These are phyloP conservation scores for Clusia tigrina DNA, from an alignment of 2,888 invertebrate genomes.

Conservation along the genomic window DNA sequence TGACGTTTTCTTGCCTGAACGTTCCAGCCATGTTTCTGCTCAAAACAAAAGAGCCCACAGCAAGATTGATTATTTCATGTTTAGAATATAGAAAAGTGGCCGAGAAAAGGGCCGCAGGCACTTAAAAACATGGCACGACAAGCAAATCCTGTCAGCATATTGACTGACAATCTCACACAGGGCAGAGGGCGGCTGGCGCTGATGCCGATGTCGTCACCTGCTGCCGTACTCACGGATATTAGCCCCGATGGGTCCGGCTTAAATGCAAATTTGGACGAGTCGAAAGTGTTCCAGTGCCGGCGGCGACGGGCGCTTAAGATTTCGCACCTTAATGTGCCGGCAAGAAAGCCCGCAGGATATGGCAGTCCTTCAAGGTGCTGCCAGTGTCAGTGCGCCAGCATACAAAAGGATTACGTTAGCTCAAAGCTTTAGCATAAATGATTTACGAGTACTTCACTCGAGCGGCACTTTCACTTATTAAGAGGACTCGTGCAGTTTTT, in stretches of 20 bases:
- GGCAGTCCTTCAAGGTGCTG: not conserved
- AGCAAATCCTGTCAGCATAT: slow-evolving; percentile 26
- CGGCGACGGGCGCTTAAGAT: not conserved
- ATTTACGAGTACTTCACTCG: not conserved
- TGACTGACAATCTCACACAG: slow-evolving; percentile 18
- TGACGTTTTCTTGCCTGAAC: not conserved
- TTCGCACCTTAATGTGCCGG: not conserved
- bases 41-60: slow-evolving; percentile 56
- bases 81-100: slow-evolving; percentile 5
- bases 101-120: slow-evolving; percentile 13
- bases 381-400: not conserved
- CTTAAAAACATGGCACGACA: slow-evolving; percentile 21
- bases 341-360: not conserved
- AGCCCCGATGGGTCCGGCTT: slow-evolving; percentile 29
- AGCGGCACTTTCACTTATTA: not conserved
- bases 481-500: not conserved
- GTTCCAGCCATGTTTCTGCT: slow-evolving; percentile 37
- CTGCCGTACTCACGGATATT: slow-evolving; percentile 54
- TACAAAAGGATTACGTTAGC: not conserved
- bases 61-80: slow-evolving; percentile 61
- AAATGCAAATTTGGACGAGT: not conserved
- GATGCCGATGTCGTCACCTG: slow-evolving; percentile 43
- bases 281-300: not conserved
- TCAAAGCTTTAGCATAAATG: not conserved
- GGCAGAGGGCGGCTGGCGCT: slow-evolving; percentile 25